Evolutionary conservation across 2,888 invertebrate species (phyloP).

Genomic region (Rhaphigaster nebulosa): DNA sequence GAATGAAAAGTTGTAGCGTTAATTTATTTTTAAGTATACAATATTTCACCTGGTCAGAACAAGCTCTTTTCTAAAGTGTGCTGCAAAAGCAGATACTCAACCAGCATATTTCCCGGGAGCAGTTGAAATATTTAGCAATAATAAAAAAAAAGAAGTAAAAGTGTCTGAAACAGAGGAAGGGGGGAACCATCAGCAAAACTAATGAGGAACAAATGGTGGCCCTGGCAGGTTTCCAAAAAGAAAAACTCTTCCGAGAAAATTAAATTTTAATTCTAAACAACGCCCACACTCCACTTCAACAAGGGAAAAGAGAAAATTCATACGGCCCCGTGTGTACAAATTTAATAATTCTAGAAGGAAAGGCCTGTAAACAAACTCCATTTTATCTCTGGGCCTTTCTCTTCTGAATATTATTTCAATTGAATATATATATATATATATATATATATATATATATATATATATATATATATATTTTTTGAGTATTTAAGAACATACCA

Average conservation of each 20-base stretch:
- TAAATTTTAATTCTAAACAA: constrained; percentile 20
- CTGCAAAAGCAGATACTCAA: not conserved
- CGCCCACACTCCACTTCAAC: not conserved
- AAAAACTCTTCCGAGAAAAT: constrained; percentile 16
- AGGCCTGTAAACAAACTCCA: not conserved
- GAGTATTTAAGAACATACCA: no score
- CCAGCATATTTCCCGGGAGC: not conserved
- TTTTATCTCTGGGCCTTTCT: not conserved
- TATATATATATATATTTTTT: no score
- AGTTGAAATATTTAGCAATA: constrained; percentile 1
- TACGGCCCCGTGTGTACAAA: not conserved
- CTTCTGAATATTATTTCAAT: not conserved
- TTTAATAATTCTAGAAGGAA: not conserved
- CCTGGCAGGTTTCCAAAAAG: not conserved
- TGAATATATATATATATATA: no score
- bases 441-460: no score
- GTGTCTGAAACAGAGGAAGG: not conserved
- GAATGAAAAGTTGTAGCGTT: no score
- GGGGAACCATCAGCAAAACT: not conserved
- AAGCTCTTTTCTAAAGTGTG: not conserved
- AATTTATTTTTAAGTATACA: not conserved
- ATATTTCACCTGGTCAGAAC: not conserved
- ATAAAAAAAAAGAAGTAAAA: not conserved
- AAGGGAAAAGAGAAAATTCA: not conserved
- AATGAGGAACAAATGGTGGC: constrained; percentile 1